phyloP scores from a whole-genome alignment of 1,140 invertebrate species.

The Gonatopus flavifemur region DNA sequence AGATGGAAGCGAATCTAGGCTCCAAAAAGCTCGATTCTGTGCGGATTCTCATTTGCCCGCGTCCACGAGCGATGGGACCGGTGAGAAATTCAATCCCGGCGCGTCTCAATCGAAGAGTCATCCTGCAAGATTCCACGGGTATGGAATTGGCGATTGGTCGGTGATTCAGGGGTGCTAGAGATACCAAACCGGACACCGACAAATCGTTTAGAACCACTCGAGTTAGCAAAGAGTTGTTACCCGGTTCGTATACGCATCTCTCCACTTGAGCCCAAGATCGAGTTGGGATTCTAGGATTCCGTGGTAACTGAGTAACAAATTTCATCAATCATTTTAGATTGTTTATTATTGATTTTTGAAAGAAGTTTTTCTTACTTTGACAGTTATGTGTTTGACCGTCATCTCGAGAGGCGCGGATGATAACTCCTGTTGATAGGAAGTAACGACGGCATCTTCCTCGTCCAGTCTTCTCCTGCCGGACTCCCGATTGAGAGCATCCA shows the following conservation, averaged over 20 bases:
- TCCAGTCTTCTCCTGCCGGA: constrained; percentile 36
- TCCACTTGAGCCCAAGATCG: constrained; percentile 62
- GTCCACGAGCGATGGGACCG: constrained; percentile 57
- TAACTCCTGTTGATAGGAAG: constrained; percentile 46
- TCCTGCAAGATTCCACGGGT: constrained; percentile 67
- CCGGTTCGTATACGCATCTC: constrained; percentile 72
- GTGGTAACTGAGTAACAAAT: constrained; percentile 14
- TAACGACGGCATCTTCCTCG: constrained; percentile 33
- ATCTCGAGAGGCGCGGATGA: constrained; percentile 48
- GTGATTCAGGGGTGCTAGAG: constrained; percentile 38
- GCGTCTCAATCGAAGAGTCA: constrained; percentile 74
- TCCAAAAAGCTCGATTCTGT: constrained; percentile 81
- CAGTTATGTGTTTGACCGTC: constrained; percentile 45
- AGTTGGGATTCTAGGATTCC: constrained; percentile 18
- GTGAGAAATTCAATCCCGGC: constrained; percentile 74
- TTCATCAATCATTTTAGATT: not conserved
- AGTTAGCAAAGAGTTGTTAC: constrained; percentile 72
- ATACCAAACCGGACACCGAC: constrained; percentile 73
- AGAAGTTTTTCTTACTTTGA: constrained; percentile 44
- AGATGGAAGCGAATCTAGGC: constrained; percentile 79
- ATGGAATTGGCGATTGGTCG: constrained; percentile 38
- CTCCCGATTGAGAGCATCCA: constrained; percentile 47
- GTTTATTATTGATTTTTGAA: constrained; percentile 9
- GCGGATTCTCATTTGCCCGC: constrained; percentile 71
- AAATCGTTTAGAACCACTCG: constrained; percentile 76